Evolutionary conservation across 2,113 vertebrate genomes (phyloP).

Genomic region (Machaerirhynchus nigripectus): DNA sequence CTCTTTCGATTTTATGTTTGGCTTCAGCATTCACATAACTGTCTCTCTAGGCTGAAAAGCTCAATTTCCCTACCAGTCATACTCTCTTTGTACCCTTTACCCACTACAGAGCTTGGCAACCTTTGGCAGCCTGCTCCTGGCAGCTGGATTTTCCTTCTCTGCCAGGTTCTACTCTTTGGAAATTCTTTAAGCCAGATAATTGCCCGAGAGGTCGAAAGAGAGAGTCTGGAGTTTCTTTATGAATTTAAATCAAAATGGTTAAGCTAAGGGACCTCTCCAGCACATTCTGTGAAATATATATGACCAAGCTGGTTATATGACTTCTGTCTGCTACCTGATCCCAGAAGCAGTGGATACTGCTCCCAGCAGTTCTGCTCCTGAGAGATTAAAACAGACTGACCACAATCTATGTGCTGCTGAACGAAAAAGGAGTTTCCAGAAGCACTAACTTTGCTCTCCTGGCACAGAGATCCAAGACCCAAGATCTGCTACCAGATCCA

Average conservation of each 20-base stretch:
- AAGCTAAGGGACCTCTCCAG: background rate
- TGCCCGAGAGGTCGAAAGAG: background rate
- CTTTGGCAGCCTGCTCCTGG: background rate
- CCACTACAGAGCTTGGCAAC: background rate
- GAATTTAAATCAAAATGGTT: background rate
- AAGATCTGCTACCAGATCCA: background rate
- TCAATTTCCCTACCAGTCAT: background rate
- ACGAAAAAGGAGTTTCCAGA: background rate
- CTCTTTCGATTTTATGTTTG: conserved; percentile 17
- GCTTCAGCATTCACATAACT: background rate
- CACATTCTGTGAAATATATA: background rate
- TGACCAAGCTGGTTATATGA: background rate
- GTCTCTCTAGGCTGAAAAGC: conserved; percentile 24
- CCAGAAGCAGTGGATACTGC: background rate
- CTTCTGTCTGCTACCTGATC: background rate
- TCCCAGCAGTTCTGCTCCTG: background rate
- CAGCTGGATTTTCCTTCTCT: background rate
- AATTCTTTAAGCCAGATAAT: background rate
- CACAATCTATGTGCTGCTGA: background rate
- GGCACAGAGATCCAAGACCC: too few relatives aligned
- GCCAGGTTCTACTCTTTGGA: background rate
- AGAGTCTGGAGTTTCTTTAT: background rate
- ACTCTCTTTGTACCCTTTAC: background rate
- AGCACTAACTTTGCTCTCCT: background rate
- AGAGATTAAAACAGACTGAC: background rate